A percentile compares a stretch with the other conserved stretches of the same genome.
These are phyloP conservation scores for Toxonevra muliebris DNA, from an alignment of 2,888 invertebrate genomes.

Conservation along the genomic window DNA sequence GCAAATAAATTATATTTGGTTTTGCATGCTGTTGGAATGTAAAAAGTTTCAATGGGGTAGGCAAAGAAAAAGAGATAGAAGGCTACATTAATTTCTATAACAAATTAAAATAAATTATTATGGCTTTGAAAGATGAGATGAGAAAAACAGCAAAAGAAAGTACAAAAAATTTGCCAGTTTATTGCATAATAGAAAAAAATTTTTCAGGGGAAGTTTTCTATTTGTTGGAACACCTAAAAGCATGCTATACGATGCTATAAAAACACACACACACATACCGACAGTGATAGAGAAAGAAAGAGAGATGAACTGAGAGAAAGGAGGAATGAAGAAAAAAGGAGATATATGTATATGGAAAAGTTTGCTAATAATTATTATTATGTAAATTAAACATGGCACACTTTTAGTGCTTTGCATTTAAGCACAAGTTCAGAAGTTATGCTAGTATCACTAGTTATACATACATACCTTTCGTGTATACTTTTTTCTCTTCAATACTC, in stretches of 20 bases:
- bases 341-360: background rate
- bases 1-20: too few relatives aligned
- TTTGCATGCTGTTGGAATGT: too few relatives aligned
- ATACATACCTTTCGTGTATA: too few relatives aligned
- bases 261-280: background rate
- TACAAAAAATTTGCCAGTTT: background rate
- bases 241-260: background rate
- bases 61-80: background rate
- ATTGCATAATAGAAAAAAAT: background rate
- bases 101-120: slow-evolving; percentile 15
- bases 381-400: slow-evolving; percentile 11
- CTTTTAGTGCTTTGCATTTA: background rate
- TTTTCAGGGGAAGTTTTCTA: background rate
- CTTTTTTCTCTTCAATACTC: too few relatives aligned
- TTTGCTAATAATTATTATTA: slow-evolving; percentile 6
- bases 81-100: background rate
- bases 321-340: background rate
- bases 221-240: background rate
- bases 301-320: background rate
- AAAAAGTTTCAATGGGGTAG: too few relatives aligned
- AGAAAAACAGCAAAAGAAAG: too few relatives aligned
- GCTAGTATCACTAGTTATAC: too few relatives aligned
- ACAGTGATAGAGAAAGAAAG: background rate
- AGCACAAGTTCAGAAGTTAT: too few relatives aligned
- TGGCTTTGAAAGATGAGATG: background rate